These are phyloP conservation scores for Tenthredo distinguenda DNA, from an alignment of 2,888 invertebrate species.

Conservation along the genomic window DNA sequence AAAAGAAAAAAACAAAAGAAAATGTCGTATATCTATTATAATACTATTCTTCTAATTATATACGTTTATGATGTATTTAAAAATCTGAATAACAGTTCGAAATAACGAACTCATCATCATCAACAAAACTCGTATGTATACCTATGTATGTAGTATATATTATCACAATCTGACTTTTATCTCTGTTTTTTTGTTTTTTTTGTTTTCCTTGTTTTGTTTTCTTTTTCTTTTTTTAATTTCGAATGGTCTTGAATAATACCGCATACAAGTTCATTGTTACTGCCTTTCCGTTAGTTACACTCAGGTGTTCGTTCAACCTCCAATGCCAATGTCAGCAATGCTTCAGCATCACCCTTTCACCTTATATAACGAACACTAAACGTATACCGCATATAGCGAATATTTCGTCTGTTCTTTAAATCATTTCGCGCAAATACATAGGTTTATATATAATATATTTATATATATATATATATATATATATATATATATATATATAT, in stretches of 20 bases:
- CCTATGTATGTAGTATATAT: not conserved
- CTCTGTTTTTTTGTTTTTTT: not conserved
- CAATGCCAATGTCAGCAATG: constrained; percentile 74
- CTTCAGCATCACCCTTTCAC: constrained; percentile 74
- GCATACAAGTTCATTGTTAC: not conserved
- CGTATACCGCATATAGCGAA: constrained; percentile 53
- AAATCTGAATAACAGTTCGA: not conserved
- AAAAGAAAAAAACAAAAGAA: no score
- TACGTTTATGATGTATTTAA: not conserved
- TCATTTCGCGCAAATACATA: no score
- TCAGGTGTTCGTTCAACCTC: constrained; percentile 64
- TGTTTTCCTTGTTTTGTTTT: not conserved
- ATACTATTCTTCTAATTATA: constrained; percentile 1
- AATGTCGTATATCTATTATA: not conserved
- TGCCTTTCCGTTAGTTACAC: constrained; percentile 57
- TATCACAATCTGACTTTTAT: not conserved
- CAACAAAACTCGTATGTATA: not conserved
- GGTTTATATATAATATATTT: no score
- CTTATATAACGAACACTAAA: constrained; percentile 73
- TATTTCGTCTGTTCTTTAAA: no score
- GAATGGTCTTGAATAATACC: constrained; percentile 3
- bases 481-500: no score
- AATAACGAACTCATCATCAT: not conserved
- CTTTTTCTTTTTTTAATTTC: not conserved
- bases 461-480: no score